These are phyloP conservation scores for Trididemnum nubilum DNA, from an alignment of 23 tunicate species.

Conservation along the genomic window DNA sequence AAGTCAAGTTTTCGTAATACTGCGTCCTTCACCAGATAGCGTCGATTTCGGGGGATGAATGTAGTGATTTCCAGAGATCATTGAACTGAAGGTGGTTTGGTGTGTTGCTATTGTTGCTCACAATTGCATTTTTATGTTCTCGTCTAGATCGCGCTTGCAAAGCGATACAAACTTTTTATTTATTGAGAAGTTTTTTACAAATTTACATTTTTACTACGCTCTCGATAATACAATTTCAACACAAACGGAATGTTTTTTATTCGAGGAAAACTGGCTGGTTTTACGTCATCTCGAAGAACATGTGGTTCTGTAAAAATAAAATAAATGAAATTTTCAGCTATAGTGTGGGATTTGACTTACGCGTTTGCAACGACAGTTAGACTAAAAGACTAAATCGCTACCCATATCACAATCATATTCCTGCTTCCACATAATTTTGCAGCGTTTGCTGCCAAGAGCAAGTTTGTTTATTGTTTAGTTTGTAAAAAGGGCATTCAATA, in stretches of 20 bases:
- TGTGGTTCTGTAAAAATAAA: conserved; percentile 65
- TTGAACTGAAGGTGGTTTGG: too few species aligned
- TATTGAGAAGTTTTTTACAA: conserved; percentile 22
- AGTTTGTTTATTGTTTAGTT: too few species aligned
- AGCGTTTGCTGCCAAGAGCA: too few species aligned
- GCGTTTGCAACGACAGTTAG: not conserved
- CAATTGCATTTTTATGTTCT: too few species aligned
- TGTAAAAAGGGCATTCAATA: too few species aligned
- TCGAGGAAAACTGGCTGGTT: not conserved
- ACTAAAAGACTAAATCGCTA: not conserved
- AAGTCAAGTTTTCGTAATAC: conserved; percentile 91
- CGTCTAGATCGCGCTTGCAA: too few species aligned
- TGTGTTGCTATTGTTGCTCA: too few species aligned
- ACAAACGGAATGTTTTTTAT: not conserved
- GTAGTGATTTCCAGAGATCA: too few species aligned
- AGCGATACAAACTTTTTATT: conserved; percentile 12
- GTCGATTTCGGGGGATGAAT: not conserved
- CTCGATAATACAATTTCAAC: not conserved
- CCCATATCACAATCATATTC: too few species aligned
- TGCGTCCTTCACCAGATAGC: conserved; percentile 70
- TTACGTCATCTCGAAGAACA: conserved; percentile 76
- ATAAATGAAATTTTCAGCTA: not conserved
- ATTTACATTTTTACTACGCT: conserved; percentile 14
- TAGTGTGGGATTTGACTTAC: not conserved
- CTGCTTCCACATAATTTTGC: too few species aligned